Evolutionary conservation across 2,888 invertebrate genomes (phyloP), one percentile per base, ranked within the genome.

Genomic region (Cotesia congregata): DNA sequence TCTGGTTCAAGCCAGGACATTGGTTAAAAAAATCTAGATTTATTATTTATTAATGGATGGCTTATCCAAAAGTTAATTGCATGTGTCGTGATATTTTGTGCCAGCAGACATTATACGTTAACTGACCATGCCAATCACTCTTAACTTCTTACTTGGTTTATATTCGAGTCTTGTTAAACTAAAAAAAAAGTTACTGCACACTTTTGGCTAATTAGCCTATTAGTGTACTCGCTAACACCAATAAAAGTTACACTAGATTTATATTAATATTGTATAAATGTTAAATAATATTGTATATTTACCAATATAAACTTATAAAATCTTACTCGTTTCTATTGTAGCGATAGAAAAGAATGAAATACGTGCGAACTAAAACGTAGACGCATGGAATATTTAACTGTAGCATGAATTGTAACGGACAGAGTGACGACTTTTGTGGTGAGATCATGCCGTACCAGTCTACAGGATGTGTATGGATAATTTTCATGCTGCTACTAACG

Each of bases 81-180:
- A 65, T 38, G 38, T 38, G 12, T 65, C 30, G 20, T 20, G 65
- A 65, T 17, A 20, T 30, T 65, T 38, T 65, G 65, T 65, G 65
- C 65, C 17, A 12, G 65, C 65, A 17, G 65, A 30, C 65, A 65
- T 65, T 65, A 65, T 65, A 20, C 65, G 65, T 65, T 65, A 65
- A 30, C 30, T 65, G 30, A 65, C 65, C 65, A 38, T 65, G 38
- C 65, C 65, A 12, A 50, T 50, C 50, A 7, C 50, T 50, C 50
- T 50, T 50, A 50, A 50, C 50, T 50, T 50, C 50, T 50, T 12
- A 50, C 50, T 50, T 50, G 9, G 50, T 50, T 50, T 50, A 50
- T 50, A 50, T 50, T 50, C 50, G 50, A 12, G 50, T 50, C 50
- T 50, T 50, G 6, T 50, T 50, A 9, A 50, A 50, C 7, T 50